These are phyloP conservation scores for Erpornis zantholeuca DNA, from an alignment of 2,113 vertebrate genomes.

Conservation along the genomic window DNA sequence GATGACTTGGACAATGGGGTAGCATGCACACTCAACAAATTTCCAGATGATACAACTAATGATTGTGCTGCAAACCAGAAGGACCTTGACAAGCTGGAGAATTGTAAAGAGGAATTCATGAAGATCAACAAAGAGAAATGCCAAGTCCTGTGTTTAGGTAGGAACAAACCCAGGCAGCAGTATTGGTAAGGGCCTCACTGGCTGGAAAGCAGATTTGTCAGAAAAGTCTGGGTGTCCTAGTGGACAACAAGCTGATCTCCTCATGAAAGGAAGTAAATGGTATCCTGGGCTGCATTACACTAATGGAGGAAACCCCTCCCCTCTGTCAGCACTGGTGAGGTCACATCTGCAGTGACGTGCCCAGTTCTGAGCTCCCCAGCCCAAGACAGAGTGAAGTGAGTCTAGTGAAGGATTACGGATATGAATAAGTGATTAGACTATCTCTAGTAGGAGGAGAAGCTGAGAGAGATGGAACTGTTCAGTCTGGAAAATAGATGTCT, in stretches of 20 bases:
- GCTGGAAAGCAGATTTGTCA: neutral
- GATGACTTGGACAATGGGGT: neutral
- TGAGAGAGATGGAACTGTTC: neutral
- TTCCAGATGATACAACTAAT: neutral
- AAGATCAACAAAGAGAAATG: neutral
- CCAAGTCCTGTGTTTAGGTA: neutral
- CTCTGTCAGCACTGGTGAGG: neutral
- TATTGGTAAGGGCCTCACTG: neutral
- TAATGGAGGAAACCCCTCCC: neutral
- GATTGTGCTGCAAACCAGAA: neutral
- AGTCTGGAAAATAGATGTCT: neutral
- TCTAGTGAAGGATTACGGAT: neutral
- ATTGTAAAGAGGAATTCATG: neutral
- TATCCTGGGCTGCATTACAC: neutral
- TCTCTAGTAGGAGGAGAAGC: neutral
- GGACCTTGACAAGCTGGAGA: neutral
- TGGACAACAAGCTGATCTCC: neutral
- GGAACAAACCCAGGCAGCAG: neutral
- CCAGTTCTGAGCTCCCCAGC: neutral
- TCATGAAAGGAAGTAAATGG: neutral
- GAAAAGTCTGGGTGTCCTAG: neutral
- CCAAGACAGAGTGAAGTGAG: neutral
- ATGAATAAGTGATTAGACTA: neutral
- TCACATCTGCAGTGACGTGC: neutral
- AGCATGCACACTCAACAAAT: neutral